Conservation (phyloP, 1,140 invertebrate genomes). For the Nasonia longicornis region DNA sequence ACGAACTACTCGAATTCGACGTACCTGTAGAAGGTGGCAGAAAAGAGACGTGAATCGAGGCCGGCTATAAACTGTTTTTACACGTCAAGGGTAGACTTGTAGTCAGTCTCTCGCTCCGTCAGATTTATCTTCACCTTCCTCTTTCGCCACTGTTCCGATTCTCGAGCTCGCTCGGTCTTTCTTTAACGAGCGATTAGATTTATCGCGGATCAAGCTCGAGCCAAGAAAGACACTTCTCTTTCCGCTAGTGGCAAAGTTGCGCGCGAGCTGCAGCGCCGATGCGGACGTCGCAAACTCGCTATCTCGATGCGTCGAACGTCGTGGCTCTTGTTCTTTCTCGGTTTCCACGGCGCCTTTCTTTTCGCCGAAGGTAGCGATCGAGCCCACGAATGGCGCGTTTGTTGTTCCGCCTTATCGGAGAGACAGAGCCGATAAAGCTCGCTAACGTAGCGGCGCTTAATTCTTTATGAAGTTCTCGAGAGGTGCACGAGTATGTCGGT, state of each 20-base stretch:
- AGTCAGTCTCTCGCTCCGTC: background rate
- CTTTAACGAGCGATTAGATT: slow-evolving; percentile 43
- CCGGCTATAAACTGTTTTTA: slow-evolving; percentile 22
- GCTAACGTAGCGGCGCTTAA: slow-evolving; percentile 3
- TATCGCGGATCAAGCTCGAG: slow-evolving; percentile 19
- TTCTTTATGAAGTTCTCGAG: slow-evolving; percentile 29
- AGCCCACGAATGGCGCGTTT: background rate
- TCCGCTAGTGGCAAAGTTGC: background rate
- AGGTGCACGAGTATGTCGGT: background rate
- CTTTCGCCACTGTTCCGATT: background rate
- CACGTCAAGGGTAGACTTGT: slow-evolving; percentile 13
- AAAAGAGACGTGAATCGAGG: no score
- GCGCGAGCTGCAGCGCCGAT: background rate
- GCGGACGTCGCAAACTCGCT: slow-evolving; percentile 32
- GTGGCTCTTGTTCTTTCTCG: background rate
- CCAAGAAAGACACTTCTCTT: slow-evolving; percentile 5
- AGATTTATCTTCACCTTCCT: background rate
- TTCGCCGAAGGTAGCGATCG: background rate
- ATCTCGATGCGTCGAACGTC: slow-evolving; percentile 6
- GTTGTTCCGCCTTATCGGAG: slow-evolving; percentile 20
- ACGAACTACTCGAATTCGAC: no score
- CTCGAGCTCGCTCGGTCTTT: background rate
- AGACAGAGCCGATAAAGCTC: background rate
- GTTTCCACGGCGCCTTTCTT: background rate
- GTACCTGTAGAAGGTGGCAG: no score